phyloP scores from a whole-genome alignment of 2,888 invertebrate species.

The Dorcus hopei region DNA sequence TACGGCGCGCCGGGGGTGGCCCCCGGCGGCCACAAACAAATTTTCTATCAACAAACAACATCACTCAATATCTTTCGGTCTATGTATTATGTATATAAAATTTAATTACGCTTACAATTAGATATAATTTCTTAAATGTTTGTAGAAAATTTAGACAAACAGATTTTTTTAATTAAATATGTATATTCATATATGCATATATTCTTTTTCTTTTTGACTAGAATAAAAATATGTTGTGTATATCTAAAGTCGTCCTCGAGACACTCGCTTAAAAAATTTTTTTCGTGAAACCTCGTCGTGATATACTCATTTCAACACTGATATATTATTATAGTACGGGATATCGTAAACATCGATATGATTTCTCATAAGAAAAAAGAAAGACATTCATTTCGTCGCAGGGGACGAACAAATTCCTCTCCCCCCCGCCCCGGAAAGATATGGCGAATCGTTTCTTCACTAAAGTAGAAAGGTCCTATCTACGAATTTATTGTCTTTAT shows the following conservation, averaged over 20 bases:
- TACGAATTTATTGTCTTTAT: conserved; percentile 13
- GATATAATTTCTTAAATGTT: conserved; percentile 14
- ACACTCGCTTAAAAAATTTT: background rate
- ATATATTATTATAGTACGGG: conserved; percentile 7
- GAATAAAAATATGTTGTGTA: background rate
- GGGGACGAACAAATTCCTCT: background rate
- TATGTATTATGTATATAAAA: conserved; percentile 14
- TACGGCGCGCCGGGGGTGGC: conserved; percentile 15
- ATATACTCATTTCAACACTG: conserved; percentile 8
- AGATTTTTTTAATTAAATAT: conserved; percentile 2
- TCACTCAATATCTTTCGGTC: conserved; percentile 1
- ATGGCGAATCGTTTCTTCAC: conserved; percentile 1
- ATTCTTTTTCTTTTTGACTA: background rate
- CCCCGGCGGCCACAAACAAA: conserved; percentile 12
- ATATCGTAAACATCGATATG: conserved; percentile 14
- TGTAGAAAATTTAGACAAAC: conserved; percentile 19
- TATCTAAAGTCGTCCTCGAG: no score
- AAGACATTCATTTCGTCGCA: conserved; percentile 1
- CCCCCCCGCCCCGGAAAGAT: background rate
- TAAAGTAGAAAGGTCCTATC: conserved; percentile 5
- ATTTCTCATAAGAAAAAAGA: conserved; percentile 2
- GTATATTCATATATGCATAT: conserved; percentile 2
- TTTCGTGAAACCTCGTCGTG: background rate
- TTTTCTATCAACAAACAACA: conserved; percentile 7
- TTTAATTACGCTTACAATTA: conserved; percentile 18